Conservation (phyloP, 2,113 vertebrate species). For the Arizona elegans region DNA sequence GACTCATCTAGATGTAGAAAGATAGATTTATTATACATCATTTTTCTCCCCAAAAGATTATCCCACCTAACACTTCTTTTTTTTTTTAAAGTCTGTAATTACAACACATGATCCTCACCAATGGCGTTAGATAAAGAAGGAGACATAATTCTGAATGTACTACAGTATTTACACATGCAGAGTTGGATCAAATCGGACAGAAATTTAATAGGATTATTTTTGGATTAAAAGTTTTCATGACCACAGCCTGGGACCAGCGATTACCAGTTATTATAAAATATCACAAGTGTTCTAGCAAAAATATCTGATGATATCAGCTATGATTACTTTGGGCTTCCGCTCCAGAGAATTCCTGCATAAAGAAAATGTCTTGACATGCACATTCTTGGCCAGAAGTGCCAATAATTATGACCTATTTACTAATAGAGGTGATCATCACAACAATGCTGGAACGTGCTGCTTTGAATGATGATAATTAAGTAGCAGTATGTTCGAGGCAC, state of each 20-base stretch:
- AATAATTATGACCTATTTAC: constrained; percentile 44
- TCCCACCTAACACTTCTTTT: neutral
- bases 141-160: neutral
- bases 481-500: neutral
- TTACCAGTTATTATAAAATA: constrained; percentile 9
- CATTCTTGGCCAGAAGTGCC: constrained; percentile 28
- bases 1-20: neutral
- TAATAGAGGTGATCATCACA: constrained; percentile 20
- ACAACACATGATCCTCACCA: neutral
- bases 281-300: neutral
- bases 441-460: neutral
- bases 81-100: neutral
- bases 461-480: constrained; percentile 22
- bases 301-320: constrained; percentile 18
- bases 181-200: neutral
- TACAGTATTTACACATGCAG: neutral
- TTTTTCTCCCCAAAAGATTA: neutral
- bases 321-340: constrained; percentile 31
- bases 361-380: constrained; percentile 31
- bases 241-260: too few species aligned
- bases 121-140: neutral
- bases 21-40: neutral
- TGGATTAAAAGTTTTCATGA: neutral
- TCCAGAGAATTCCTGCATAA: constrained; percentile 37
- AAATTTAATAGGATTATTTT: neutral